These are phyloP conservation scores for Ophiothrix spiculata DNA, from an alignment of 35 echinoderm and acorn worm species.

Conservation along the genomic window DNA sequence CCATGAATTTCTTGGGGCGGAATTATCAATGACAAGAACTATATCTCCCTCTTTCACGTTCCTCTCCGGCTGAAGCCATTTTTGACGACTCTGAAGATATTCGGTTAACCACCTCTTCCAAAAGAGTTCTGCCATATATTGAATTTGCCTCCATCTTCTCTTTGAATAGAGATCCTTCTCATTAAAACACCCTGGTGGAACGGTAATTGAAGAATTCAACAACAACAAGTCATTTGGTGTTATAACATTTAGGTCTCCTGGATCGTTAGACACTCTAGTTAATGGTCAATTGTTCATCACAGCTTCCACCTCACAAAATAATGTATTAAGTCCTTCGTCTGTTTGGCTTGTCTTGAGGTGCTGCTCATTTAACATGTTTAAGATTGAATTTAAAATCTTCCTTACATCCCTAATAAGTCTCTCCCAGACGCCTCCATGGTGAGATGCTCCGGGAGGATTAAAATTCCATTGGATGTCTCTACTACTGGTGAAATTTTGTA, in stretches of 20 bases:
- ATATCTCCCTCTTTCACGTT: constrained; percentile 44
- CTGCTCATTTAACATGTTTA: constrained; percentile 44
- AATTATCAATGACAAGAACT: constrained; percentile 42
- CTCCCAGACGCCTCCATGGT: constrained; percentile 53
- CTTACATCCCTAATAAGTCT: constrained; percentile 34
- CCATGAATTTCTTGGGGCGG: constrained; percentile 39
- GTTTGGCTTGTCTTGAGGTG: constrained; percentile 18
- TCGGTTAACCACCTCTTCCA: constrained; percentile 49
- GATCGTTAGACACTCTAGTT: constrained; percentile 35
- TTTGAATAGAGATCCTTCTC: constrained; percentile 45
- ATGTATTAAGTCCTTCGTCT: constrained; percentile 49
- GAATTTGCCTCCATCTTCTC: constrained; percentile 42
- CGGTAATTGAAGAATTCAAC: background rate
- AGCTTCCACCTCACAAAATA: constrained; percentile 46
- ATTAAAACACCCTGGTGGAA: background rate
- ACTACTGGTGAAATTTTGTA: background rate
- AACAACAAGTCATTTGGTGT: constrained; percentile 29
- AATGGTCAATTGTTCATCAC: constrained; percentile 47
- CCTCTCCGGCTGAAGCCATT: constrained; percentile 23
- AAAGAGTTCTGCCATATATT: constrained; percentile 56
- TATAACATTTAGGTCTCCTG: constrained; percentile 13
- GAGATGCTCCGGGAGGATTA: constrained; percentile 39
- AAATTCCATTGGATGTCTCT: constrained; percentile 31
- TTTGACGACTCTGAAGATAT: constrained; percentile 38
- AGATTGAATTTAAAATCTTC: constrained; percentile 26